These are phyloP conservation scores for Fringilla coelebs DNA, from an alignment of 2,797 vertebrate genomes.

Conservation along the genomic window DNA sequence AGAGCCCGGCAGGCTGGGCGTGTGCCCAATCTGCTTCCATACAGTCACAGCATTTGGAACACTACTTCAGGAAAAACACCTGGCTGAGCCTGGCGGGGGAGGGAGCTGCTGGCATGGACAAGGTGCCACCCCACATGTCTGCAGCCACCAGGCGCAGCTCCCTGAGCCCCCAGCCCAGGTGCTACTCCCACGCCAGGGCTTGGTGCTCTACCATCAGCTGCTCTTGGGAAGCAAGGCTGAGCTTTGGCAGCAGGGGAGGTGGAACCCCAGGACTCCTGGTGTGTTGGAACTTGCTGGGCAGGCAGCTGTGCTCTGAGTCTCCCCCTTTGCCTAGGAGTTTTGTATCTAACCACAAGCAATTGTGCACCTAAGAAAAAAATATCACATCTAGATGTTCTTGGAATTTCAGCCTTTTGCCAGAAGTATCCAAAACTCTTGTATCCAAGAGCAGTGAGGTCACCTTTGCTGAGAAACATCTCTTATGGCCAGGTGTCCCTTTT, in stretches of 20 bases:
- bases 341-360: neutral
- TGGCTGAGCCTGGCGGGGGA: fast-evolving
- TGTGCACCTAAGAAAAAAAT: neutral
- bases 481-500: neutral
- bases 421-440: neutral
- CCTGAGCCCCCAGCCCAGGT: neutral
- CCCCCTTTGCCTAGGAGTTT: neutral
- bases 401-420: neutral
- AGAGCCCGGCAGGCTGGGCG: neutral
- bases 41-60: neutral
- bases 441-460: neutral
- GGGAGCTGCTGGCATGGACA: neutral
- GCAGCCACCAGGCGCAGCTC: neutral
- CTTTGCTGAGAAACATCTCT: neutral
- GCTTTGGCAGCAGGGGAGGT: neutral
- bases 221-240: neutral
- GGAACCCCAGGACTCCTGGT: neutral
- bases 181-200: fast-evolving
- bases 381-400: neutral
- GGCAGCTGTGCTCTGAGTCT: neutral
- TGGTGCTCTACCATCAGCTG: neutral
- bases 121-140: neutral
- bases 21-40: neutral
- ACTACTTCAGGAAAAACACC: neutral
- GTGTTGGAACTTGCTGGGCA: neutral